Conservation (phyloP, 2,888 invertebrate species). For the Orthonychiurus folsomi region DNA sequence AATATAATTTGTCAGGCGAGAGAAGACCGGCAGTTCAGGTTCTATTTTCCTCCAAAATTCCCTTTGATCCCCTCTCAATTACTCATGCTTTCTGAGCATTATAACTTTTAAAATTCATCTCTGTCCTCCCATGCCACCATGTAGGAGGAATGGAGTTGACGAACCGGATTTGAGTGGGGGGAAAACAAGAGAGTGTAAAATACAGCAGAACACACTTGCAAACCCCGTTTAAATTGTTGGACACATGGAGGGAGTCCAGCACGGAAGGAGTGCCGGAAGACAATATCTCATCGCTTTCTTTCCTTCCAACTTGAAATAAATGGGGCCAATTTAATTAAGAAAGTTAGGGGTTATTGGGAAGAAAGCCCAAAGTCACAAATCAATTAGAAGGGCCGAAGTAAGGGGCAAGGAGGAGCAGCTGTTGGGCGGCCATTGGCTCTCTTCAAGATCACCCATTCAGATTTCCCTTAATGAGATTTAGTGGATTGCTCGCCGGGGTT, state of each 20-base stretch:
- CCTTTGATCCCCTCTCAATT: not conserved
- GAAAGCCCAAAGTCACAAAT: constrained; percentile 27
- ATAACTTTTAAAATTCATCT: not conserved
- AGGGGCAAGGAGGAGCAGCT: not conserved
- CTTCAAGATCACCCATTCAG: not conserved
- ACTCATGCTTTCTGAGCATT: constrained; percentile 1
- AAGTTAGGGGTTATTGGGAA: constrained; percentile 33
- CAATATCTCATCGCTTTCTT: constrained; percentile 10
- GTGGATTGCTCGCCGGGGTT: not conserved
- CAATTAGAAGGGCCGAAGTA: constrained; percentile 1
- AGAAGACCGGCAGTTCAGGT: not conserved
- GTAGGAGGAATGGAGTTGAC: not conserved
- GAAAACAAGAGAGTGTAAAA: not conserved
- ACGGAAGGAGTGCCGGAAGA: not conserved
- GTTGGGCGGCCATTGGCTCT: not conserved
- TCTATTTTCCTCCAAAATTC: not conserved
- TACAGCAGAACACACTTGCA: constrained; percentile 2
- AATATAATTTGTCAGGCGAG: not conserved
- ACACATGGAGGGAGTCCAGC: too few species aligned
- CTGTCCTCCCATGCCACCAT: not conserved
- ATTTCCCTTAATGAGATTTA: not conserved
- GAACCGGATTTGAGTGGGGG: not conserved
- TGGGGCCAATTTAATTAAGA: constrained; percentile 37
- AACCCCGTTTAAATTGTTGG: not conserved
- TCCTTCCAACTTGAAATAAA: constrained; percentile 24